Evolutionary conservation across 2,888 invertebrate species (phyloP).

Genomic region (Parelbella ahira): DNA sequence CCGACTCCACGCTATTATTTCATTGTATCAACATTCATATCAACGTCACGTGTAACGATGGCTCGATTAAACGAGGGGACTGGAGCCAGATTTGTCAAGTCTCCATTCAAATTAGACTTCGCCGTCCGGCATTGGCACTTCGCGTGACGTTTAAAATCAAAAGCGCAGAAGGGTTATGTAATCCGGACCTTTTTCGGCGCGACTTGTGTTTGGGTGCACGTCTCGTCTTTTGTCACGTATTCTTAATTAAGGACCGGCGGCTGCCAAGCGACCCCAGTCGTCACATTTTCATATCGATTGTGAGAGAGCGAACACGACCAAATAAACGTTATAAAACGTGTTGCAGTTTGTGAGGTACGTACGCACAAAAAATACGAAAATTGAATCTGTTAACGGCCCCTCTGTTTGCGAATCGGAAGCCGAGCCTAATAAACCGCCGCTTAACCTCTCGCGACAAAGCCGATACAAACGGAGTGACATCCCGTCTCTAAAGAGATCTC

Average conservation of each 20-base stretch:
- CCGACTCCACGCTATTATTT: slow-evolving; percentile 61
- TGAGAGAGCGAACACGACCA: slow-evolving; percentile 46
- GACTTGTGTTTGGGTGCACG: slow-evolving; percentile 73
- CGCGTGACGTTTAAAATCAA: slow-evolving; percentile 77
- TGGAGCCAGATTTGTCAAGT: slow-evolving; percentile 78
- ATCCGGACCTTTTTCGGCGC: slow-evolving; percentile 75
- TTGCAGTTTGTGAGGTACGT: slow-evolving; percentile 39
- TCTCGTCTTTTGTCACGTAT: slow-evolving; percentile 81
- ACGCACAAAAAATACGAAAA: slow-evolving; percentile 48
- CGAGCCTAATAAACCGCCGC: slow-evolving; percentile 77
- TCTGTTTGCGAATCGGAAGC: slow-evolving; percentile 73
- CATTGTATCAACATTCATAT: slow-evolving; percentile 78
- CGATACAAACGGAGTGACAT: slow-evolving; percentile 79
- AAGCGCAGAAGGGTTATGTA: slow-evolving; percentile 79
- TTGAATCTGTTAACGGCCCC: slow-evolving; percentile 61
- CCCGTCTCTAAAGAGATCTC: slow-evolving; percentile 71
- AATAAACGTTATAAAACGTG: slow-evolving; percentile 40
- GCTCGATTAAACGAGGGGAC: slow-evolving; percentile 73
- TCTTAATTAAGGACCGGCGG: slow-evolving; percentile 78
- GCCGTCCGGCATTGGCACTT: slow-evolving; percentile 66
- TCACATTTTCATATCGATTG: slow-evolving; percentile 74
- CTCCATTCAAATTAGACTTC: slow-evolving; percentile 75
- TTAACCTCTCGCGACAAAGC: slow-evolving; percentile 78
- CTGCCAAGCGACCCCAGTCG: slow-evolving; percentile 66
- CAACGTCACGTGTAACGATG: slow-evolving; percentile 63